Evolutionary conservation across 2,113 vertebrate genomes (phyloP).

Genomic region (Zonotrichia leucophrys): DNA sequence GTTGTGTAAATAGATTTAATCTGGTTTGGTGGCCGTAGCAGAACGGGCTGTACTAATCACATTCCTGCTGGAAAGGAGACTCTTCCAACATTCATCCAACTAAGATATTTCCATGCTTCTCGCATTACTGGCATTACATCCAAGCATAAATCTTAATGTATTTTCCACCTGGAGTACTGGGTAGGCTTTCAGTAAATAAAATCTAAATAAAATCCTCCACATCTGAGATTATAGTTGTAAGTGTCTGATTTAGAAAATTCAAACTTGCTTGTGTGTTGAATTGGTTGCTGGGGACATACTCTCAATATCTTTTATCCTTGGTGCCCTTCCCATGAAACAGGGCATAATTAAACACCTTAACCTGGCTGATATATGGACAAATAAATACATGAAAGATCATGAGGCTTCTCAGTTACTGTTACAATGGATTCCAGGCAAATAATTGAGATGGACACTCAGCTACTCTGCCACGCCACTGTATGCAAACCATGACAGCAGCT

Average conservation of each 20-base stretch:
- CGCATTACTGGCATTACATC: constrained; percentile 53
- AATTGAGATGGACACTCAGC: not conserved
- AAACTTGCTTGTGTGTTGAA: not conserved
- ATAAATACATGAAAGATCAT: constrained; percentile 40
- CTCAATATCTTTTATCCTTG: not conserved
- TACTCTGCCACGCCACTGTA: not conserved
- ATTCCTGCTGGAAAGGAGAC: constrained; percentile 40
- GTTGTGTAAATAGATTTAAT: not conserved
- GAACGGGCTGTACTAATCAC: not conserved
- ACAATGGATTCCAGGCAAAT: constrained; percentile 5
- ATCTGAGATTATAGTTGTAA: not conserved
- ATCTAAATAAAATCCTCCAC: not conserved
- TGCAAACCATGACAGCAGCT: constrained; percentile 2
- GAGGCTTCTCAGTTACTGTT: constrained; percentile 46
- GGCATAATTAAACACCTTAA: not conserved
- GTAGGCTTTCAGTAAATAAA: constrained; percentile 56
- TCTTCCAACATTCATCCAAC: constrained; percentile 22
- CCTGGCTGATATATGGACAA: not conserved
- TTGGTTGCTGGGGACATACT: not conserved
- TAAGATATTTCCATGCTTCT: constrained; percentile 58
- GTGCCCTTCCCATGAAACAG: not conserved
- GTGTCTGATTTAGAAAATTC: not conserved
- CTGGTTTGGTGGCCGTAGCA: not conserved
- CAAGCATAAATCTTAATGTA: constrained; percentile 67
- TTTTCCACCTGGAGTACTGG: constrained; percentile 49